Evolutionary conservation across 2,797 vertebrate genomes (phyloP).

Genomic region (Sebastolobus altivelis): DNA sequence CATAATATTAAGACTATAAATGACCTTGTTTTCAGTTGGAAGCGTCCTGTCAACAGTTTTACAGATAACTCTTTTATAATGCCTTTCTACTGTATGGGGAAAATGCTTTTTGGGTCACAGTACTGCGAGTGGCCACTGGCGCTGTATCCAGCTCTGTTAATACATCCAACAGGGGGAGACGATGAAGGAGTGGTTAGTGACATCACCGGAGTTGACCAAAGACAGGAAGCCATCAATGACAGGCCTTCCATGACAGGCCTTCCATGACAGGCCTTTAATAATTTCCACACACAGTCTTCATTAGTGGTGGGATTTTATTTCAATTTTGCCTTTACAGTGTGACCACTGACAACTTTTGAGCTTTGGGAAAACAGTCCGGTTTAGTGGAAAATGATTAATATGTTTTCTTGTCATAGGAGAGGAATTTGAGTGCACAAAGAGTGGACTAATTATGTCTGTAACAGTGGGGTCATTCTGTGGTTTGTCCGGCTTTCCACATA

Average conservation of each 20-base stretch:
- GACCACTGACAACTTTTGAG: background rate
- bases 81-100: too few relatives aligned
- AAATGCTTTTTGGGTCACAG: background rate
- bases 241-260: background rate
- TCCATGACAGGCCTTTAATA: background rate
- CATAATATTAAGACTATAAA: background rate
- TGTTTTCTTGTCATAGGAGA: background rate
- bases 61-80: too few relatives aligned
- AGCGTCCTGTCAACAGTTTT: too few relatives aligned
- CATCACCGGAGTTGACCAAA: background rate
- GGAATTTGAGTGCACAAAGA: background rate
- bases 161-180: background rate
- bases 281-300: background rate
- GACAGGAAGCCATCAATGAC: background rate
- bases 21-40: background rate
- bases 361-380: background rate
- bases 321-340: background rate
- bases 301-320: background rate
- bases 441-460: background rate
- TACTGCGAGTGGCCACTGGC: background rate
- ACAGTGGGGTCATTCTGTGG: slow-evolving; percentile 13
- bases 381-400: background rate
- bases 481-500: slow-evolving; percentile 9
- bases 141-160: background rate
- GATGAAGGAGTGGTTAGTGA: background rate